A percentile compares a stretch with the other conserved stretches of the same genome.
Conservation (phyloP, 2,888 invertebrate species). For the Pachycephus smyrnensis region DNA sequence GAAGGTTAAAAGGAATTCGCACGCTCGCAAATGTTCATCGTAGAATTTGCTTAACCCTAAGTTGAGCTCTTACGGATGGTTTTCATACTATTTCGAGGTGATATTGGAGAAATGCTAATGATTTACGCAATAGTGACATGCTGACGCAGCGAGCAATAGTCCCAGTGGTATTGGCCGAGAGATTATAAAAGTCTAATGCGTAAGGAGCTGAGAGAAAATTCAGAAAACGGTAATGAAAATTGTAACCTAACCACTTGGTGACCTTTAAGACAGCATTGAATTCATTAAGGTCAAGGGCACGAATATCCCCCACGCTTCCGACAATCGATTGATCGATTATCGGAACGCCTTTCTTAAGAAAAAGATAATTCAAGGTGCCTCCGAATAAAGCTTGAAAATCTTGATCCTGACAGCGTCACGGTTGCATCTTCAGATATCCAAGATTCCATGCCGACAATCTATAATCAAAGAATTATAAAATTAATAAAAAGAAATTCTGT, state of each 20-base stretch:
- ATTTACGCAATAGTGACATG: conserved; percentile 36
- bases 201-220: not conserved
- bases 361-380: not conserved
- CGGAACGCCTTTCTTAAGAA: not conserved
- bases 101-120: conserved; percentile 43
- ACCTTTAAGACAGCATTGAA: not conserved
- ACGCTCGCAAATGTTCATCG: not conserved
- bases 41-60: conserved; percentile 17
- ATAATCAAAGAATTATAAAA: not conserved
- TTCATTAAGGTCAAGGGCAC: not conserved
- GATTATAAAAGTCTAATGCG: not conserved
- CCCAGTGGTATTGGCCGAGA: not conserved
- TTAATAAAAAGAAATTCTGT: not conserved
- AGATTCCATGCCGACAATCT: not conserved
- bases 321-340: not conserved
- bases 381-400: not conserved
- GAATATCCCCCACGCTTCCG: not conserved
- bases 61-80: conserved; percentile 12
- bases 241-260: not conserved
- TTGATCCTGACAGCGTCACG: not conserved
- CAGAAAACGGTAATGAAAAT: not conserved
- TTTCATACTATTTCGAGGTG: conserved; percentile 26
- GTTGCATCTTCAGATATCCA: too few species aligned
- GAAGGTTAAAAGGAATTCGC: not conserved
- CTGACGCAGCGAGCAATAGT: conserved; percentile 5